A percentile compares a stretch with the other conserved stretches of the same genome.
Evolutionary conservation across 2,888 invertebrate genomes (phyloP).

Genomic region (Tinea pellionella): DNA sequence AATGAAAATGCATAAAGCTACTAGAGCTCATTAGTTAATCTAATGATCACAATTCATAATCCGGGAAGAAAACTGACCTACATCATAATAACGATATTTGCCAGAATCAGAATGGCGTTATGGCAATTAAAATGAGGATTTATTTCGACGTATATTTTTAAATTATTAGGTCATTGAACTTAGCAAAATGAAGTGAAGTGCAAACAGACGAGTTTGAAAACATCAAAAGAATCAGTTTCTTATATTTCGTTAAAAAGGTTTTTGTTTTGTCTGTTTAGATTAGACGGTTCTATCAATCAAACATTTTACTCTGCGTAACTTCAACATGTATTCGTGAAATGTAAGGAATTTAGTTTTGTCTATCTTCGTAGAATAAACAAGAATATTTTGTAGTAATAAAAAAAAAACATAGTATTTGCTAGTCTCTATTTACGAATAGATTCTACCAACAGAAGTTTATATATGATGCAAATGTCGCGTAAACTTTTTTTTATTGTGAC

Average conservation of each 20-base stretch:
- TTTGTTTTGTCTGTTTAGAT: neutral
- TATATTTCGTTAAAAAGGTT: neutral
- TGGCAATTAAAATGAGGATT: neutral
- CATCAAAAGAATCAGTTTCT: neutral
- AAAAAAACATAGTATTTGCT: no score
- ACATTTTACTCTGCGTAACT: neutral
- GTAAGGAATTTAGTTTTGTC: neutral
- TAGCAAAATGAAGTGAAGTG: neutral
- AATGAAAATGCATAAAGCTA: no score
- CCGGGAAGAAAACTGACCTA: neutral
- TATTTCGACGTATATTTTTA: neutral
- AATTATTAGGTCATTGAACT: neutral
- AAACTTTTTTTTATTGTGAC: no score
- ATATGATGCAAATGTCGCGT: no score
- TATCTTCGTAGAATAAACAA: neutral
- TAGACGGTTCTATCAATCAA: neutral
- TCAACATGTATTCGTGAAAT: neutral
- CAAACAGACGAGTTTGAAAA: neutral
- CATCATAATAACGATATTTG: neutral
- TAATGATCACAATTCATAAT: no score
- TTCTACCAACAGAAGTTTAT: no score
- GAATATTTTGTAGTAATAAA: no score
- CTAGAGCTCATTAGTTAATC: no score
- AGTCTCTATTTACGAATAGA: no score
- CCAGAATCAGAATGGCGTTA: neutral